Base-by-base conservation (phyloP, 2,888 invertebrate genomes). In the Drosophila anomelani region DNA sequence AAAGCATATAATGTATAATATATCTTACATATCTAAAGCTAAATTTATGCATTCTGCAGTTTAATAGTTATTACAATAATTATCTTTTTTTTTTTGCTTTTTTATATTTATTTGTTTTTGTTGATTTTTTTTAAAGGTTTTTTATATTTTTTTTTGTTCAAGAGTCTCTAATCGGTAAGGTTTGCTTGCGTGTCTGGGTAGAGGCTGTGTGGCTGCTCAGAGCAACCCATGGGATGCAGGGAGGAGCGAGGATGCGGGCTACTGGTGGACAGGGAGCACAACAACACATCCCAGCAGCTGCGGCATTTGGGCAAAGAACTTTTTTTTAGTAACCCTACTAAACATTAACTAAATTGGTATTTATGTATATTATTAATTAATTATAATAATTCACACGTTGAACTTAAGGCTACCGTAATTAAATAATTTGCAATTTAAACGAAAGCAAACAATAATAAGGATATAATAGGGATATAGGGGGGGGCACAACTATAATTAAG, bases 401-500 rank as follows among this genome's bases (percentile, higher is more conserved):
- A 77, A 86, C 79, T 79, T 83, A 88, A 81, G 61, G 67, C 79
- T 79, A 86, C 74, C 69, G 73, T 72, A 85, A 89, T 81, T 78
- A 87, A 58, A 55, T 75, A 57, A 64, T 57, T 76, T 79, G 77
- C 76, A 79, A 84, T 86, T 81, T 60, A 83, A 80, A 85, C 17
- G 60, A 70, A 64, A 66, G 63, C 76, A 70, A 73, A 61, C 49
- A 74, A 57, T 56, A 80, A 56, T 56, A 83, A 77, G 78, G 68
- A 78, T 84, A 78, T 79, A 74, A 78, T 79, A 71, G 64, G 47
- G 47, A n/a, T n/a, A n/a, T 10, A 29, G 5, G 10, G 53, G 53
- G 53, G 53, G 53, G 54, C 79, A 80, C 74, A 85, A 88, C 85
- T 83, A 83, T 85, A 87, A 80, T 80, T 87, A 85, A 85, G 75